Conservation (phyloP, 2,888 invertebrate genomes). For the Coelinius sp. region DNA sequence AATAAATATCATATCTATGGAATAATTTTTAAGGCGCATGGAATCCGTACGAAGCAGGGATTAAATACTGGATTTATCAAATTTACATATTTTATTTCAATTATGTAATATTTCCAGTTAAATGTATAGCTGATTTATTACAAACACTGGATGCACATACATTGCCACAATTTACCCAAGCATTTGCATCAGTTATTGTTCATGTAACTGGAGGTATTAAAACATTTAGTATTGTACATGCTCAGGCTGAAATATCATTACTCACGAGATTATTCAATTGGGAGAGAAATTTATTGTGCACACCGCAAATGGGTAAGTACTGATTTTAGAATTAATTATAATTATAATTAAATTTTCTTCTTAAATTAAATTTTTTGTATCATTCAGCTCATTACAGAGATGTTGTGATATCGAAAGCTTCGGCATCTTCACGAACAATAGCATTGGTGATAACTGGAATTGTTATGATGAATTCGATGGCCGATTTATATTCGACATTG, state of each 20-base stretch:
- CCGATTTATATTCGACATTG: slow-evolving; percentile 6
- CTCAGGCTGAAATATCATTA: neutral
- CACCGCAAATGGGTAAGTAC: slow-evolving; percentile 6
- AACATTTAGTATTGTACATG: slow-evolving; percentile 11
- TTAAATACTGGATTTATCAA: neutral
- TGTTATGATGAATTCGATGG: neutral
- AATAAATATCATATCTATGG: no score
- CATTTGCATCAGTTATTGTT: slow-evolving; percentile 10
- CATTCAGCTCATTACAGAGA: neutral
- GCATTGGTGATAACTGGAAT: neutral
- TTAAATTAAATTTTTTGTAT: neutral
- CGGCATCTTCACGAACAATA: neutral
- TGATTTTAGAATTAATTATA: neutral
- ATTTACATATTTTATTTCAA: slow-evolving; percentile 1
- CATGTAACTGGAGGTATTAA: neutral
- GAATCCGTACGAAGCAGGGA: slow-evolving; percentile 5
- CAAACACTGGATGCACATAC: slow-evolving; percentile 14
- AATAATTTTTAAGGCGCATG: no score
- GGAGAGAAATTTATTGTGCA: neutral
- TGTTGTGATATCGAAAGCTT: neutral
- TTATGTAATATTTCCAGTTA: slow-evolving; percentile 10
- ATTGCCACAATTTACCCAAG: slow-evolving; percentile 7
- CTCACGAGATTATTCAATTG: slow-evolving; percentile 2
- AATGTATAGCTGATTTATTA: slow-evolving; percentile 3
- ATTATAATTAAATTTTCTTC: neutral